Percentiles rank a stretch among this genome's conserved stretches.
Evolutionary conservation across 2,113 vertebrate genomes (phyloP).

Genomic region (Theristicus caerulescens): DNA sequence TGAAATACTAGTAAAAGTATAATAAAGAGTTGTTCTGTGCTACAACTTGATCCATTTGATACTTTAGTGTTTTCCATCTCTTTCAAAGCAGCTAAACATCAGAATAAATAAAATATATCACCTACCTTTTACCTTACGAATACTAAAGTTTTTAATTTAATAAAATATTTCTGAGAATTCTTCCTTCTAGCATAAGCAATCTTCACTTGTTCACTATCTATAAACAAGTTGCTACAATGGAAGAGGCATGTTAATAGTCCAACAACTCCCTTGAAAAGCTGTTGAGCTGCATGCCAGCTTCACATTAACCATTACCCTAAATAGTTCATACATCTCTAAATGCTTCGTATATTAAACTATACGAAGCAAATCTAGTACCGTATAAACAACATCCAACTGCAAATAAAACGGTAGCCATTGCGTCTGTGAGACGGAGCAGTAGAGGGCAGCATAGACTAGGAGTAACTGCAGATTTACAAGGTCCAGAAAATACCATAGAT

Average conservation of each 20-base stretch:
- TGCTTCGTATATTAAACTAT: neutral
- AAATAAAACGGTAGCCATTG: neutral
- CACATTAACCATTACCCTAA: neutral
- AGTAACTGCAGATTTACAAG: neutral
- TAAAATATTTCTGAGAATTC: neutral
- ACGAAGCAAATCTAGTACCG: fast-evolving
- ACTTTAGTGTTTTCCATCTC: neutral
- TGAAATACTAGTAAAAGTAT: neutral
- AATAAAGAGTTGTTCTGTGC: neutral
- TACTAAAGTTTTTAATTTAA: neutral
- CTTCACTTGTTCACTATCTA: neutral
- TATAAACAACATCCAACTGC: neutral
- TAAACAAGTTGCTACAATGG: neutral
- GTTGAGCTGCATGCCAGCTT: neutral
- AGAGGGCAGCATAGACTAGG: slow-evolving; percentile 72
- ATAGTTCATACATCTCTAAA: neutral
- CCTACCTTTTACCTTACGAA: neutral
- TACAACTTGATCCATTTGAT: neutral
- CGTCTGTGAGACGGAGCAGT: neutral
- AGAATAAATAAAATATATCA: neutral
- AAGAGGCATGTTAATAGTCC: neutral
- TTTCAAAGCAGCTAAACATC: neutral
- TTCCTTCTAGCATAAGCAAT: neutral
- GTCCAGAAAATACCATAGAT: neutral
- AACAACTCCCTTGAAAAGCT: neutral